A percentile compares a stretch with the other conserved stretches of the same genome.
phyloP scores from a whole-genome alignment of 2,888 invertebrate species.

The Lacanobia oleracea region DNA sequence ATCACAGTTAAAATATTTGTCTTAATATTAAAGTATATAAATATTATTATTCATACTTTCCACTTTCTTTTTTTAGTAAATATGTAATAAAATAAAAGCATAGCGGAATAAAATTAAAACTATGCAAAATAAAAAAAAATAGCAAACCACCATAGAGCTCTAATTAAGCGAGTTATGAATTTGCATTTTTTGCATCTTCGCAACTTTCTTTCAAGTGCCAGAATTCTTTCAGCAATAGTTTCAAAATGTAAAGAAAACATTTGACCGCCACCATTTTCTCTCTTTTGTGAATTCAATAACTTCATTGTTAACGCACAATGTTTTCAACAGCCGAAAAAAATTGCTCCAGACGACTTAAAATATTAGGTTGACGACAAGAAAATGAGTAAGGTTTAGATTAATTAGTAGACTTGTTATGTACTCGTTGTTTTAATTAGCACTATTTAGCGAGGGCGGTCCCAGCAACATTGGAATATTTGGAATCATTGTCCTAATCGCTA shows the following conservation, averaged over 20 bases:
- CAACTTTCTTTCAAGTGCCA: slow-evolving; percentile 5
- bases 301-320: not conserved
- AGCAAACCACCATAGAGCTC: not conserved
- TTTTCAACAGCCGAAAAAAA: slow-evolving; percentile 18
- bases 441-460: slow-evolving; percentile 63
- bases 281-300: not conserved
- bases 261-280: slow-evolving; percentile 1
- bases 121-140: not conserved
- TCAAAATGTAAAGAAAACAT: not conserved
- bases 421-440: slow-evolving; percentile 55
- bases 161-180: slow-evolving; percentile 23
- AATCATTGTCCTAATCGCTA: slow-evolving; percentile 59
- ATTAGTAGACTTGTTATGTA: slow-evolving; percentile 47
- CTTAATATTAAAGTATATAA: too few relatives aligned
- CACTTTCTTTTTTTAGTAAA: too few relatives aligned
- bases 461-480: slow-evolving; percentile 61
- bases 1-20: too few relatives aligned
- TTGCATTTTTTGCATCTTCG: slow-evolving; percentile 6
- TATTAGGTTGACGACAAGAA: slow-evolving; percentile 37
- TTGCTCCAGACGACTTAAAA: slow-evolving; percentile 8
- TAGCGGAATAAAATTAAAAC: too few relatives aligned
- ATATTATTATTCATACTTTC: too few relatives aligned
- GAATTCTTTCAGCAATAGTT: slow-evolving; percentile 13
- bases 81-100: too few relatives aligned
- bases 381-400: slow-evolving; percentile 49